phyloP scores from a whole-genome alignment of 2,113 vertebrate species.

The Paralichthys olivaceus region DNA sequence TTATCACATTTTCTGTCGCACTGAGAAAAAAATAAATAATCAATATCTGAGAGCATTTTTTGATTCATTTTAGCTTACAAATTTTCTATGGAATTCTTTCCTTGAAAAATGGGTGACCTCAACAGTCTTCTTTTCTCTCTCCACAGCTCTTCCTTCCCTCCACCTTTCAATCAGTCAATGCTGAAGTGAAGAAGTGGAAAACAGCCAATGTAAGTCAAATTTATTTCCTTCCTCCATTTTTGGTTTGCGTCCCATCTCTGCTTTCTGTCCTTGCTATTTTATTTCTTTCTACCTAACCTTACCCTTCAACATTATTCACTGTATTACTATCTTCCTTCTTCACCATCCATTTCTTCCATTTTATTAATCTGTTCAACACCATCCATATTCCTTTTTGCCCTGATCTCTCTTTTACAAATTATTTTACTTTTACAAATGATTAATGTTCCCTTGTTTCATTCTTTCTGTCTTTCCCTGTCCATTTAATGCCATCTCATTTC shows the following conservation, averaged over 20 bases:
- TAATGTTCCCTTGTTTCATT: background rate
- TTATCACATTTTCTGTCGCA: background rate
- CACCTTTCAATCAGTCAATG: slow-evolving; percentile 17
- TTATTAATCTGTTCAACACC: no score
- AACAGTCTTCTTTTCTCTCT: slow-evolving; percentile 26
- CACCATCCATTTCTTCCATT: background rate
- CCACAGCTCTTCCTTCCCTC: slow-evolving; percentile 1
- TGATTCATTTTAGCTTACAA: background rate
- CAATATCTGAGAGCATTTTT: background rate
- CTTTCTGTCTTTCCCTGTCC: background rate
- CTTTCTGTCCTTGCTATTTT: background rate
- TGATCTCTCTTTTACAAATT: no score
- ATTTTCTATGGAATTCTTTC: background rate
- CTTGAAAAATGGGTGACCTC: slow-evolving; percentile 23
- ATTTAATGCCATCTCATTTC: background rate
- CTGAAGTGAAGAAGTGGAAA: slow-evolving; percentile 41
- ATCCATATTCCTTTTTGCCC: background rate
- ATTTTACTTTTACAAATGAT: background rate
- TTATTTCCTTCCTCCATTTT: slow-evolving; percentile 1
- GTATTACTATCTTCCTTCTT: background rate
- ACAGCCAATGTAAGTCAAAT: slow-evolving; percentile 58
- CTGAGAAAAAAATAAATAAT: background rate
- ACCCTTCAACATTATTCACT: background rate
- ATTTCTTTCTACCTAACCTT: background rate
- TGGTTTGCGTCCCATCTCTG: background rate